Base-by-base conservation (phyloP, 2,888 invertebrate species). In the Drosophila kuntzei region DNA sequence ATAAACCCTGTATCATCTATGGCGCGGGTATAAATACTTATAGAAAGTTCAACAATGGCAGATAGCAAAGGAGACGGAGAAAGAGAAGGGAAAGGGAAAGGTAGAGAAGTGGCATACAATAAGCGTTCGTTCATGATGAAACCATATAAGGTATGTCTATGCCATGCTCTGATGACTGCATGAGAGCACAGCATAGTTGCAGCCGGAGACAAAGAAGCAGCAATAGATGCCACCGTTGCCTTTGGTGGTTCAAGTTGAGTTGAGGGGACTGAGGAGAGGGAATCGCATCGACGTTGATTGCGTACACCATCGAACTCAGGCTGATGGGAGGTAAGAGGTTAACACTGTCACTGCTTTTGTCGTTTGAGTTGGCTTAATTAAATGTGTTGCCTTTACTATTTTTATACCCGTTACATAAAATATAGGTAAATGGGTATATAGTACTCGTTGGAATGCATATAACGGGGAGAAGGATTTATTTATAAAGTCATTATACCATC, bases 331-430 rank as follows among this genome's bases (percentile, higher is more conserved):
- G 12, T 20, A 14, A 37, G 53, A 12, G 36, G 46, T 16, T 22
- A 53, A n/a, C 50, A 36, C 39, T 58, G 64, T 67, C 67, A 61
- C 62, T 18, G 34, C 57, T 67, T 36, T 51, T 64, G 59, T 55
- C 60, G 46, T 67, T 46, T 47, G 59, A 70, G 74, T 71, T 76
- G 71, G 82, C 79, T 80, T 80, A 80, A 82, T 80, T 80, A 82
- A 80, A 76, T 74, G 76, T 79, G 69, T 70, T 67, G 67, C 65
- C 47, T 53, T 65, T 58, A 53, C 53, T 57, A 51, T 50, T 57
- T 50, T 36, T n/a, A n/a, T n/a, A n/a, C n/a, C n/a, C n/a, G n/a
- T n/a, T n/a, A n/a, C n/a, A n/a, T n/a, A n/a, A n/a, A n/a, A n/a
- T n/a, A n/a, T n/a, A n/a, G n/a, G n/a, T n/a, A n/a, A n/a, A n/a